Base-by-base conservation (phyloP, 2,888 invertebrate species). In the Heliconius charithonia region DNA sequence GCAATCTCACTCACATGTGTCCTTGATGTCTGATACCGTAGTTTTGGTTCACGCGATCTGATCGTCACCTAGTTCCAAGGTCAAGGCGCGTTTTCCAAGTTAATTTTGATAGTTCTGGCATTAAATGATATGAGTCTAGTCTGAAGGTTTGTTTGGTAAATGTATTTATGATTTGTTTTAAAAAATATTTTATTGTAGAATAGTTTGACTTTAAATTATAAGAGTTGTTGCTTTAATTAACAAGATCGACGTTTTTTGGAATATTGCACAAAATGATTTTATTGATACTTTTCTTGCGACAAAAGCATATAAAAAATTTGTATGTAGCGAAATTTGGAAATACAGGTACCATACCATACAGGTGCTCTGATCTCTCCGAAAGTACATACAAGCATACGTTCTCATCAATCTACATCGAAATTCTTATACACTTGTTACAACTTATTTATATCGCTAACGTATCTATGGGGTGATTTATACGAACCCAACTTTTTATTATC, bases 41-140 rank as follows among this genome's bases (percentile, higher is more conserved):
- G 65, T 73, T 59, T 65, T 41, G 65, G 73, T 81, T 81, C 81
- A 81, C 81, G 81, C 81, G 80, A 81, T 73, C 45, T 75, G 73
- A 63, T 81, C 81, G 77, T 81, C 80, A 70, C 74, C 79, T 69
- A 75, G 67, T 65, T 45, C 37, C 82, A 85, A 85, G 85, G 86
- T 84, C 83, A 79, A 80, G 65, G 82, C 75, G 70, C 66, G 77
- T 77, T 74, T 69, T 13, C 9, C 25, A 65, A 27, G n/a, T 41
- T 41, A 65, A 74, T 65, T 63, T 65, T 4, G n/a, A 32, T 56
- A 72, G 32, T 59, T 72, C 0, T 13, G 32, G 25, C 37, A 27
- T 27, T 74, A 41, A 62, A 41, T 27, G 19, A 65, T 51, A 56
- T 32, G 56, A 41, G 25, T 19, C 9, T 56, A 16, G 22, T 22